These are phyloP conservation scores for Venustoraphidia nigricollis DNA, from an alignment of 2,888 invertebrate species.

Conservation along the genomic window DNA sequence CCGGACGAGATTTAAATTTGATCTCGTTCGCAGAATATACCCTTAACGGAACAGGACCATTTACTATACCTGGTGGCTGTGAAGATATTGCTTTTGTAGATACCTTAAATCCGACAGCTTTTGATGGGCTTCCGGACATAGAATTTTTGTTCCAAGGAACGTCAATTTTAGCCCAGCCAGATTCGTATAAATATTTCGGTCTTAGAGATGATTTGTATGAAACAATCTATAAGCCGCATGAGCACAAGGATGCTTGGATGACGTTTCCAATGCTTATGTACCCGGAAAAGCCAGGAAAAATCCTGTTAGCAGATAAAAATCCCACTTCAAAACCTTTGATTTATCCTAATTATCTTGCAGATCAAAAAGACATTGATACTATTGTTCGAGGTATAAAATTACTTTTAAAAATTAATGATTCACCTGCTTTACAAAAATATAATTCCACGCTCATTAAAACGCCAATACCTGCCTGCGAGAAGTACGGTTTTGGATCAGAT, in stretches of 20 bases:
- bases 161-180: conserved; percentile 39
- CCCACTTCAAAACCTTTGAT: conserved; percentile 41
- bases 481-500: conserved; percentile 43
- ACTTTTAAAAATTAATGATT: conserved; percentile 37
- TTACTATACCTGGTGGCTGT: conserved; percentile 44
- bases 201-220: conserved; percentile 24
- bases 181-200: conserved; percentile 28
- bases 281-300: conserved; percentile 40
- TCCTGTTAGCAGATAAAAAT: conserved; percentile 36
- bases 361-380: conserved; percentile 44
- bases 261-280: conserved; percentile 37
- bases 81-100: conserved; percentile 52
- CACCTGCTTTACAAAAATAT: conserved; percentile 38
- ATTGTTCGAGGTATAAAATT: conserved; percentile 47
- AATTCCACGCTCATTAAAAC: conserved; percentile 42
- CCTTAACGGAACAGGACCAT: conserved; percentile 27
- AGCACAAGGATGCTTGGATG: conserved; percentile 27
- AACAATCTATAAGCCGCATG: conserved; percentile 22
- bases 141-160: conserved; percentile 48
- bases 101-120: conserved; percentile 36
- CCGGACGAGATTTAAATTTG: conserved; percentile 19
- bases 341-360: conserved; percentile 43
- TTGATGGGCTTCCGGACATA: conserved; percentile 46
- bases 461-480: conserved; percentile 42
- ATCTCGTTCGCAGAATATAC: conserved; percentile 20